These are phyloP conservation scores for Serranus cabrilla DNA, from an alignment of 2,797 vertebrate species.

Conservation along the genomic window DNA sequence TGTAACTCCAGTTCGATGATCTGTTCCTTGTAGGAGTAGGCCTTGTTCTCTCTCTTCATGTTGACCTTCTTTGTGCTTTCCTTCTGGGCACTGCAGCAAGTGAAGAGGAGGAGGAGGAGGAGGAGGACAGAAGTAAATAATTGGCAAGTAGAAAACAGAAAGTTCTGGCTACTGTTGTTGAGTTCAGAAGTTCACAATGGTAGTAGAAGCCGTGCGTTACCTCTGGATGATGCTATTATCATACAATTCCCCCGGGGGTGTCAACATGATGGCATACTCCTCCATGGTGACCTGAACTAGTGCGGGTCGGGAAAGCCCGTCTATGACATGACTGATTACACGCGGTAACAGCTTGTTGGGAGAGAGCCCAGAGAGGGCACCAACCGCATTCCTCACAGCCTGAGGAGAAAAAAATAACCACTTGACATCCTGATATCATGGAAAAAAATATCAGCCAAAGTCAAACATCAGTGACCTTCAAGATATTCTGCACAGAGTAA, in stretches of 20 bases:
- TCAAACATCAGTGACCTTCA: background rate
- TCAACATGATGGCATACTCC: conserved; percentile 95
- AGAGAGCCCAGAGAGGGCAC: conserved; percentile 90
- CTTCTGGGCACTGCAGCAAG: conserved; percentile 90
- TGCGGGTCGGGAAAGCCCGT: conserved; percentile 87
- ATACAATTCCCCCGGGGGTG: conserved; percentile 92
- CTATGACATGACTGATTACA: conserved; percentile 88
- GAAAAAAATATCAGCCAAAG: background rate
- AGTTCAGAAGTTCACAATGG: background rate
- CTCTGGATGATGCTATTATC: conserved; percentile 96
- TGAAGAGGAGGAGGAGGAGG: background rate
- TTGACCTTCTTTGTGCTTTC: conserved; percentile 95
- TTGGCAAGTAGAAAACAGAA: background rate
- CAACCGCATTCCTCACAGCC: conserved; percentile 93
- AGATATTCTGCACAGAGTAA: background rate
- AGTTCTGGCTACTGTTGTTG: background rate
- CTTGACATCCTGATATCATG: background rate
- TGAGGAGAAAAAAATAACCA: conserved; percentile 57
- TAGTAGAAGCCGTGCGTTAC: conserved; percentile 69
- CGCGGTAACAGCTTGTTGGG: conserved; percentile 90
- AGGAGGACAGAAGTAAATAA: background rate
- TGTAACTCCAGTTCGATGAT: conserved; percentile 98
- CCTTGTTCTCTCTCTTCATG: conserved; percentile 98
- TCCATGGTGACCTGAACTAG: conserved; percentile 91
- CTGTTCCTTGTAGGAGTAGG: conserved; percentile 98